Conservation (phyloP, 2,797 vertebrate genomes). For the Apodemus agrarius region DNA sequence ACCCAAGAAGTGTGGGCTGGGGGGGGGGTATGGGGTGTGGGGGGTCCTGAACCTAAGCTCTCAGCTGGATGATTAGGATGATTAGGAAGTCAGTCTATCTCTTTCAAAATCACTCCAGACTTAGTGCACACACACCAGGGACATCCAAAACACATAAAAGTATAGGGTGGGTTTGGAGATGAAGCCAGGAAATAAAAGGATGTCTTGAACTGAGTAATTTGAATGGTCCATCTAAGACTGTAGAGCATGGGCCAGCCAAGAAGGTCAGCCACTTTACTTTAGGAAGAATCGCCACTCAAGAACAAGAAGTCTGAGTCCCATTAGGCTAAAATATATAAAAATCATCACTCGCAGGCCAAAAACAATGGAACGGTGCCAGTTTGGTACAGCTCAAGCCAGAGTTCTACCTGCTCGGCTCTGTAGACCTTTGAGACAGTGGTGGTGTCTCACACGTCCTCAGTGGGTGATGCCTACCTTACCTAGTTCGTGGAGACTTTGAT, state of each 20-base stretch:
- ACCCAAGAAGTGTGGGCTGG: not conserved
- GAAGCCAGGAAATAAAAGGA: not conserved
- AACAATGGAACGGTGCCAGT: not conserved
- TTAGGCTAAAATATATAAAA: constrained; percentile 5
- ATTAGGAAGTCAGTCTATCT: not conserved
- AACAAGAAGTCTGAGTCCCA: constrained; percentile 31
- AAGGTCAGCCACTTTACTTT: constrained; percentile 11
- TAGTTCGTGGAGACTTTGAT: not conserved
- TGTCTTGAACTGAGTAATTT: not conserved
- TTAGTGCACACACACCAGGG: not conserved
- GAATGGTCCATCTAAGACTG: constrained; percentile 1
- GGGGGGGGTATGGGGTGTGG: too few species aligned
- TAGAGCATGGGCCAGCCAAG: not conserved
- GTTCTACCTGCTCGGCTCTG: not conserved
- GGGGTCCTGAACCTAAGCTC: not conserved
- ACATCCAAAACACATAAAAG: not conserved
- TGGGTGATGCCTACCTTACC: not conserved
- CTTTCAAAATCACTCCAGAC: constrained; percentile 22
- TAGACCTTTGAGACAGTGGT: not conserved
- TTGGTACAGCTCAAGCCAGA: not conserved
- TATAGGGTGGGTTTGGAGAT: not conserved
- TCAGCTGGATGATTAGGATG: not conserved
- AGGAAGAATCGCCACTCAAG: not conserved
- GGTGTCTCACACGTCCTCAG: not conserved
- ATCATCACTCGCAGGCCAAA: not conserved